Base-by-base conservation (phyloP, 1,140 invertebrate genomes). In the Papilio polyxenes region DNA sequence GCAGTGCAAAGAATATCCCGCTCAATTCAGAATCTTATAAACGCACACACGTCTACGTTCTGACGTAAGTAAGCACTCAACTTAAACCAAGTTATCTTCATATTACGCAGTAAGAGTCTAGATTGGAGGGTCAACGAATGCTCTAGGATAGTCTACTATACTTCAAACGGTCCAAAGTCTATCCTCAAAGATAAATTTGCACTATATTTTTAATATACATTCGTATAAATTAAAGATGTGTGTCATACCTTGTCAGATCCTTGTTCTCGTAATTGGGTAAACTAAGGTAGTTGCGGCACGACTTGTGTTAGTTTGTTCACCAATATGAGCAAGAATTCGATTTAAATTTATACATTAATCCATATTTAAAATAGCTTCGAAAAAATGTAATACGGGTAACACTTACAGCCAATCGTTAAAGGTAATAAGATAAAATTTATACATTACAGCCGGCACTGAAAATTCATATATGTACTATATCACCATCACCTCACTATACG, bases 111-210 rank as follows among this genome's bases (percentile, higher is more conserved):
- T 11, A n/a, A 79, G 53, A 62, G 23, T 40, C 49, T 31, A 53
- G 48, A 77, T 77, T 77, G 48, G 53, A 59, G 76, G 76, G 76
- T 79, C 76, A 79, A 79, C 13, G 75, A 76, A 76, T 79, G 53
- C 23, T 79, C 76, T 31, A 37, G 76, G 31, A 53, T 17, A 40
- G 76, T 62, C 51, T 31, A 10, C 48, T 17, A 20, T 75, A 20
- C 75, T 40, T n/a, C n/a, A 31, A n/a, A 23, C 10, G 8, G 11
- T 37, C 3, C 48, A 77, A 51, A 51, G 75, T 53, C 49, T 49
- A 69, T 69, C 4, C n/a, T 20, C 13, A 53, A 53, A 17, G 15
- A 53, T 17, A 17, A 53, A 17, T 17, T 10, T 40, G 40, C 40
- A 40, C 17, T 51, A n/a, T 51, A 17, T 56, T 56, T 17, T 56